These are phyloP conservation scores for Notolabrus celidotus DNA, from an alignment of 2,797 vertebrate genomes.

Conservation along the genomic window DNA sequence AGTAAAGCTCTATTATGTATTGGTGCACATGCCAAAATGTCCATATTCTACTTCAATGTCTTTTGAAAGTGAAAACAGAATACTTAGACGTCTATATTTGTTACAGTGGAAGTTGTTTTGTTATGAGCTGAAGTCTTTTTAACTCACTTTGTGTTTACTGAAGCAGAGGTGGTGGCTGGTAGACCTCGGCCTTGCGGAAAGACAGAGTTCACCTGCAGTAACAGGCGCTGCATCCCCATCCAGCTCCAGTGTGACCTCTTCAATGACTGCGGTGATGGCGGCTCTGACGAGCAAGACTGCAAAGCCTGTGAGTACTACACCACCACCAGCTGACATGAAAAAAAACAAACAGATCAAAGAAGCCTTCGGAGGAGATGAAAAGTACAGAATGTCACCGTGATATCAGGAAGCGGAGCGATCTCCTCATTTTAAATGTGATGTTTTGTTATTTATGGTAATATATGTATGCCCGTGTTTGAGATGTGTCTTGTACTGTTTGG, in stretches of 20 bases:
- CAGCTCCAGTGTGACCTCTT: constrained; percentile 94
- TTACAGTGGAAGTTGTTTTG: background rate
- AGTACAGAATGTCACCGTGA: constrained; percentile 30
- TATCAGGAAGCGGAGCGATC: constrained; percentile 24
- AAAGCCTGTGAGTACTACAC: constrained; percentile 91
- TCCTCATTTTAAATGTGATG: constrained; percentile 50
- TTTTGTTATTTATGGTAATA: constrained; percentile 76
- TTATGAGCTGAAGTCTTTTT: background rate
- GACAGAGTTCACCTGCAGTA: constrained; percentile 93
- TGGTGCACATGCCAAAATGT: too few species aligned
- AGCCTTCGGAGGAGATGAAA: constrained; percentile 53
- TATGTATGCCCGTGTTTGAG: constrained; percentile 63
- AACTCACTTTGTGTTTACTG: constrained; percentile 23
- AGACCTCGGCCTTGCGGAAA: constrained; percentile 93
- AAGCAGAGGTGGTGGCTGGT: constrained; percentile 85
- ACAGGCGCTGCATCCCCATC: constrained; percentile 90
- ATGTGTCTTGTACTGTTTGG: constrained; percentile 42
- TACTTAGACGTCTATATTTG: background rate
- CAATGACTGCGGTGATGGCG: constrained; percentile 94
- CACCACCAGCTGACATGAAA: constrained; percentile 7
- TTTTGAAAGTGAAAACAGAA: constrained; percentile 7
- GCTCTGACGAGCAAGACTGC: constrained; percentile 95
- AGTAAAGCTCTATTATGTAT: too few species aligned
- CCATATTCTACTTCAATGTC: too few species aligned
- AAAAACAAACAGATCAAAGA: constrained; percentile 50